Conservation (phyloP, 2,113 vertebrate species). For the Gymnobelideus leadbeateri region DNA sequence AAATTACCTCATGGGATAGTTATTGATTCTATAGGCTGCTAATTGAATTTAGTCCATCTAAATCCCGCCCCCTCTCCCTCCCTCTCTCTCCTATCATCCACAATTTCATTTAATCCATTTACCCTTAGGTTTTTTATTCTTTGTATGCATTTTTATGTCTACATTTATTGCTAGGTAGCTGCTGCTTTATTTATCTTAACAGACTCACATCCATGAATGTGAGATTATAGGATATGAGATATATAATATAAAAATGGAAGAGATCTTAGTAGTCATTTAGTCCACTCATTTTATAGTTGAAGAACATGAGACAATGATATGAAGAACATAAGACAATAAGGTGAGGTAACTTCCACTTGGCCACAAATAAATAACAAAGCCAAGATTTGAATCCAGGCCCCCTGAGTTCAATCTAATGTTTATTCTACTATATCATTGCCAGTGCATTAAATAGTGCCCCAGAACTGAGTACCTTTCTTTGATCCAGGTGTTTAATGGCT, state of each 20-base stretch:
- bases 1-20: not conserved
- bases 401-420: not conserved
- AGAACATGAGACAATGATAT: not conserved
- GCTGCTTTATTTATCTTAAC: not conserved
- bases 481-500: not conserved
- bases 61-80: not conserved
- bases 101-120: not conserved
- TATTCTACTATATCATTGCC: not conserved
- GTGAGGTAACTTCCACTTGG: not conserved
- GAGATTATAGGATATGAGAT: not conserved
- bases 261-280: not conserved
- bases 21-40: not conserved
- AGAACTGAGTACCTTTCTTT: not conserved
- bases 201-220: not conserved
- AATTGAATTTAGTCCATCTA: not conserved
- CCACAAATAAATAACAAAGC: not conserved
- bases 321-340: not conserved
- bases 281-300: not conserved
- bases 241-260: not conserved
- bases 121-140: not conserved
- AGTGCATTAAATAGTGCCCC: not conserved
- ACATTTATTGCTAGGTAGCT: not conserved
- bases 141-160: not conserved
- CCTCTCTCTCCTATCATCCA: not conserved
- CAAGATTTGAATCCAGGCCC: not conserved